phyloP scores from a whole-genome alignment of 2,888 invertebrate genomes.

The Macrostomum cliftonense region DNA sequence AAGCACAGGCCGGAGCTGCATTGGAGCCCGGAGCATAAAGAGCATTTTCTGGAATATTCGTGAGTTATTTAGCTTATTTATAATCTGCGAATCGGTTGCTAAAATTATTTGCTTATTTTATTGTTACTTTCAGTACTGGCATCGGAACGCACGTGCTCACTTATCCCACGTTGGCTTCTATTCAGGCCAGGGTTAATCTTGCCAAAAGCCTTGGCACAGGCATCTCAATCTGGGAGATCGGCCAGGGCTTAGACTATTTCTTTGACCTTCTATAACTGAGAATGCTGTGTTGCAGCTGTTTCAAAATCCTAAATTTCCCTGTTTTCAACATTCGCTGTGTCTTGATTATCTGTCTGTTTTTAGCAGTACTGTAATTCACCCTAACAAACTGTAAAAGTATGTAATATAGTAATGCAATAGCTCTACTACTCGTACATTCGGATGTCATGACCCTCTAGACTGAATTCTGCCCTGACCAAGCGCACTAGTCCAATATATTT shows the following conservation, averaged over 20 bases:
- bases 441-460: no score
- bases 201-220: slow-evolving; percentile 62
- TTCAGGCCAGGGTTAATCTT: slow-evolving; percentile 57
- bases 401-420: no score
- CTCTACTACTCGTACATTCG: no score
- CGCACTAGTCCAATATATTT: no score
- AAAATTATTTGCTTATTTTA: no score
- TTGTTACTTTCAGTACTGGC: slow-evolving; percentile 18
- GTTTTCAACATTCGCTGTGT: no score
- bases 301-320: no score
- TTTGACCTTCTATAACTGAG: slow-evolving; percentile 57
- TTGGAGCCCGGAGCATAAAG: slow-evolving; percentile 57
- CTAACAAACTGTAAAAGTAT: no score
- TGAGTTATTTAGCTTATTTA: slow-evolving; percentile 38
- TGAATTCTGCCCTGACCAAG: no score
- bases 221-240: slow-evolving; percentile 82
- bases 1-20: slow-evolving; percentile 55
- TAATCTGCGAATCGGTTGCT: no score
- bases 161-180: slow-evolving; percentile 69
- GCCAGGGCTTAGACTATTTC: slow-evolving; percentile 81
- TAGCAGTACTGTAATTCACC: no score
- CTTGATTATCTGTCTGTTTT: no score
- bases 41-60: slow-evolving; percentile 63
- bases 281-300: neutral
- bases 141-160: slow-evolving; percentile 53